A percentile compares a stretch with the other conserved stretches of the same genome.
phyloP scores from a whole-genome alignment of 2,888 invertebrate species.

The Lampropteryx suffumata region DNA sequence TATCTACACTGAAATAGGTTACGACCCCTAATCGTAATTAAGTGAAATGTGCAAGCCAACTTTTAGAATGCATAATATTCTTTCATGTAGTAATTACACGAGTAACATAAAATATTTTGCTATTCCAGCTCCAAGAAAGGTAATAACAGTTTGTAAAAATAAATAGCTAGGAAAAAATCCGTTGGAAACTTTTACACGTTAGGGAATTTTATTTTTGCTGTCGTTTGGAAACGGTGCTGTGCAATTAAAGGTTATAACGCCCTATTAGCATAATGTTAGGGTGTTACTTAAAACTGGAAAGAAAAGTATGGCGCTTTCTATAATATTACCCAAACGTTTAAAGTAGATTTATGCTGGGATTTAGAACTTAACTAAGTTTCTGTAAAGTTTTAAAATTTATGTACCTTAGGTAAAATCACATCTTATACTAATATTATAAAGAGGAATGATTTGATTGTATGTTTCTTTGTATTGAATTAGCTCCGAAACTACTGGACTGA shows the following conservation, averaged over 20 bases:
- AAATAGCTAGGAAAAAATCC: conserved; percentile 32
- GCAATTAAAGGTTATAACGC: conserved; percentile 65
- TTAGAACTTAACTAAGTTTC: background rate
- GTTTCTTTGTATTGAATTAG: no score
- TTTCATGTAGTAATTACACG: no score
- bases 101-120: conserved; percentile 8
- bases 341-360: background rate
- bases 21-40: no score
- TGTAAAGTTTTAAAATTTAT: background rate
- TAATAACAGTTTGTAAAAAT: conserved; percentile 33
- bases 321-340: conserved; percentile 40
- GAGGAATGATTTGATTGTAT: no score
- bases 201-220: conserved; percentile 48
- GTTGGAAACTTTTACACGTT: conserved; percentile 46
- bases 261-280: conserved; percentile 66
- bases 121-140: conserved; percentile 14
- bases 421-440: no score
- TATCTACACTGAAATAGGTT: no score
- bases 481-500: no score
- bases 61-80: no score
- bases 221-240: conserved; percentile 42
- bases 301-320: conserved; percentile 47
- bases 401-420: no score
- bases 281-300: conserved; percentile 45
- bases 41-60: no score